Base-by-base conservation (phyloP, 1,140 invertebrate genomes). In the Philopotamus ludificatus region DNA sequence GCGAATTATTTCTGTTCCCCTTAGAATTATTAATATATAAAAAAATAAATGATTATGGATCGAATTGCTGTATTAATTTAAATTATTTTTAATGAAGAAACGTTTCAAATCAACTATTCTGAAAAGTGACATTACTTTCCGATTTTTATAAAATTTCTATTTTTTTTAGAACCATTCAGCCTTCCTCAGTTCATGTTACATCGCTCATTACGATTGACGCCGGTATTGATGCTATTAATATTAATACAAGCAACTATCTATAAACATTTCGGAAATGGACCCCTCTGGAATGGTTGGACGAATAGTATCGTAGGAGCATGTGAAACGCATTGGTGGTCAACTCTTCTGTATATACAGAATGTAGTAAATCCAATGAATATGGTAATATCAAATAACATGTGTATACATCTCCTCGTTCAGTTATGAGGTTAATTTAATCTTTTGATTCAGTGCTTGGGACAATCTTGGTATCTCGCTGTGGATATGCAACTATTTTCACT, bases 191-290 rank as follows among this genome's bases (percentile, higher is more conserved):
- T 82, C 68, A 86, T 84, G 63, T 72, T 86, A 34, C 81, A 83
- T 71, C 76, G 83, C 25, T 78, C 82, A 2, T 74, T 83, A 15
- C 80, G 84, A 9, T 75, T 88, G 65, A 86, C 86, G 0, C 85
- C 86, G 0, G 73, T 85, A 3, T 77, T 87, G 42, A 83, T 82
- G 21, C 74, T 83, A 0, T 74, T 82, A 0, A 72, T 86, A 1
- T 74, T 86, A n/a, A 74, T 86, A 1, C 80, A 82, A 65, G 79
- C 82, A n/a, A 81, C 83, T 1, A 67, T 84, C 1, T 76, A 83
- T 18, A 76, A 79, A 49, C 84, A 84, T 63, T 66, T 86, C 7
- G 79, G 81, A 1, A 78, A 79, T 22, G 87, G 87, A 1, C 86
- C 87, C 3, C 73, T 79, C 53, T 87, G 84, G 85, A 10, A 49